These are phyloP conservation scores for Morpho helenor DNA, from an alignment of 2,888 invertebrate species.

Conservation along the genomic window DNA sequence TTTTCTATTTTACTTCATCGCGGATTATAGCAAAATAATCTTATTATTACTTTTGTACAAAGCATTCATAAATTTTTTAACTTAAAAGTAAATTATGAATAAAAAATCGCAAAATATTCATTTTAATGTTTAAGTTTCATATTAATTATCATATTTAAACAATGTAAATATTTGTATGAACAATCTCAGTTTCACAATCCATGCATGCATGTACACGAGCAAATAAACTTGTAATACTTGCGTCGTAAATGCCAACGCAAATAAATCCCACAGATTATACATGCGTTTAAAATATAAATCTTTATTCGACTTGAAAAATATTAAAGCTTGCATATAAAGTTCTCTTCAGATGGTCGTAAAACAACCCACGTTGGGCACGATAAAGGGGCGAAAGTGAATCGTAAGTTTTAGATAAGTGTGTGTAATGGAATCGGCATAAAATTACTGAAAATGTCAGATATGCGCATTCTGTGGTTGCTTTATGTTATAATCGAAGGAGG, in stretches of 20 bases:
- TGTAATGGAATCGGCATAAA: constrained; percentile 18
- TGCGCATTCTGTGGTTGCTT: constrained; percentile 28
- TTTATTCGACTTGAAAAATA: constrained; percentile 15
- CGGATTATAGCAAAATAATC: too few relatives aligned
- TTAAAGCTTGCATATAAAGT: constrained; percentile 16
- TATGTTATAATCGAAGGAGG: constrained; percentile 42
- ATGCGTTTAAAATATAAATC: constrained; percentile 13
- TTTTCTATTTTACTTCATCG: too few relatives aligned
- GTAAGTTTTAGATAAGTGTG: constrained; percentile 14
- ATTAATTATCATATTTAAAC: too few relatives aligned
- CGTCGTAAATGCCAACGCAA: constrained; percentile 16
- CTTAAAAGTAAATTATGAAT: too few relatives aligned
- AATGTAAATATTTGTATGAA: not conserved
- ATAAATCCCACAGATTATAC: constrained; percentile 15
- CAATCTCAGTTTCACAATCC: constrained; percentile 9
- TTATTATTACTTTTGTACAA: too few relatives aligned
- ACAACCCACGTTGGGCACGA: constrained; percentile 9
- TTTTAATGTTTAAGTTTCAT: too few relatives aligned
- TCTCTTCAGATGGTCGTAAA: constrained; percentile 12
- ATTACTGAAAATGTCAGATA: constrained; percentile 29
- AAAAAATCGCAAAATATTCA: too few relatives aligned
- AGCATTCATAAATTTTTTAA: too few relatives aligned
- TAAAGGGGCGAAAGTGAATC: constrained; percentile 12
- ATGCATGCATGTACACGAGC: constrained; percentile 2
- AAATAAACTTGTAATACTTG: constrained; percentile 16